Percentiles rank a stretch among this genome's conserved stretches.
These are phyloP conservation scores for Oreochromis niloticus DNA, from an alignment of 2,113 vertebrate genomes.

Conservation along the genomic window DNA sequence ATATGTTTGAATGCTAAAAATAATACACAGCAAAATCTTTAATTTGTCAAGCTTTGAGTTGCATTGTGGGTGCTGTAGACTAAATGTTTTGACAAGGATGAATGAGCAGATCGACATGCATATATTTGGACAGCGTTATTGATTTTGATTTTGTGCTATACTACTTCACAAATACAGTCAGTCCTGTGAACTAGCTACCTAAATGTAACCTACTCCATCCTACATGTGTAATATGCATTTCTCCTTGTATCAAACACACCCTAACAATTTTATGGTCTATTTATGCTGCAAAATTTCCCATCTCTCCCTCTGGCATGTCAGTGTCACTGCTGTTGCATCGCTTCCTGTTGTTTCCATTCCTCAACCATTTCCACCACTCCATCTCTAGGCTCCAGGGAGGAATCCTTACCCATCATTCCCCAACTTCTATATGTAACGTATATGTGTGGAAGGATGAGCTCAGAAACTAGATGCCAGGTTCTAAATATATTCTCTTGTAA, in stretches of 20 bases:
- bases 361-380: neutral
- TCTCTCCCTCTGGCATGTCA: neutral
- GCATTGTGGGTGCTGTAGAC: neutral
- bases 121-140: neutral
- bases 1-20: neutral
- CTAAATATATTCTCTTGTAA: neutral
- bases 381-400: neutral
- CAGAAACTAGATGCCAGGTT: neutral
- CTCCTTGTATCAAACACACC: neutral
- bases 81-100: neutral
- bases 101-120: neutral
- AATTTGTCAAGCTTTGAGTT: neutral
- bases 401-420: neutral
- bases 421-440: neutral
- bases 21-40: neutral
- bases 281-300: neutral
- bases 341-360: neutral
- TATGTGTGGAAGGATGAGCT: neutral
- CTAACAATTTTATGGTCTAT: neutral
- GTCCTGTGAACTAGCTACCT: neutral
- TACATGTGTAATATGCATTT: neutral
- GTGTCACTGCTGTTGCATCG: neutral
- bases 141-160: neutral
- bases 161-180: neutral
- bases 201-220: neutral